Conservation (phyloP, 2,888 invertebrate genomes). For the Sphinx pinastri region DNA sequence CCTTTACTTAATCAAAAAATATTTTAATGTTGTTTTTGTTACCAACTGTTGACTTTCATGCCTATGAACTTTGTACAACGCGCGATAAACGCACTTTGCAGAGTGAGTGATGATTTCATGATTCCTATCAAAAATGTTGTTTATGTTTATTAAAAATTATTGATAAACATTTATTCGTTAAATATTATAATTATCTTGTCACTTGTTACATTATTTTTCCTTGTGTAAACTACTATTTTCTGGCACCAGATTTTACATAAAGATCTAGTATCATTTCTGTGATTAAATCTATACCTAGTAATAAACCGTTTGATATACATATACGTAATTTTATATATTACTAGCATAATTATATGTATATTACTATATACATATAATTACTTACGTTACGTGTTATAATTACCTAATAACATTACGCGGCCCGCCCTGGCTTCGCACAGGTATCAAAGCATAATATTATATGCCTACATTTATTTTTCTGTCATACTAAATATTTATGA, state of each 20-base stretch:
- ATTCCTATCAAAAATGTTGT: background rate
- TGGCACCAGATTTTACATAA: background rate
- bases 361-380: too few species aligned
- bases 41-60: background rate
- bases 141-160: background rate
- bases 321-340: too few species aligned
- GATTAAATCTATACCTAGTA: too few species aligned
- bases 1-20: background rate
- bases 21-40: background rate
- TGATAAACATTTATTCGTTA: background rate
- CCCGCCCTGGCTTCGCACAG: too few species aligned
- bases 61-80: background rate
- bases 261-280: too few species aligned
- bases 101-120: background rate
- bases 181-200: background rate
- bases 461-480: too few species aligned
- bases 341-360: too few species aligned
- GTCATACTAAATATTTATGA: too few species aligned
- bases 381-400: too few species aligned
- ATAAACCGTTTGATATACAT: too few species aligned
- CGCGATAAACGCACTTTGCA: background rate
- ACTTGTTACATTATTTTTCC: background rate
- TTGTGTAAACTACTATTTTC: background rate
- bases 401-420: too few species aligned
- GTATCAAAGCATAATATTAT: too few species aligned